Percentiles rank a stretch among this genome's conserved stretches.
phyloP scores from a whole-genome alignment of 1,140 invertebrate genomes.

The Drosophila parvula region DNA sequence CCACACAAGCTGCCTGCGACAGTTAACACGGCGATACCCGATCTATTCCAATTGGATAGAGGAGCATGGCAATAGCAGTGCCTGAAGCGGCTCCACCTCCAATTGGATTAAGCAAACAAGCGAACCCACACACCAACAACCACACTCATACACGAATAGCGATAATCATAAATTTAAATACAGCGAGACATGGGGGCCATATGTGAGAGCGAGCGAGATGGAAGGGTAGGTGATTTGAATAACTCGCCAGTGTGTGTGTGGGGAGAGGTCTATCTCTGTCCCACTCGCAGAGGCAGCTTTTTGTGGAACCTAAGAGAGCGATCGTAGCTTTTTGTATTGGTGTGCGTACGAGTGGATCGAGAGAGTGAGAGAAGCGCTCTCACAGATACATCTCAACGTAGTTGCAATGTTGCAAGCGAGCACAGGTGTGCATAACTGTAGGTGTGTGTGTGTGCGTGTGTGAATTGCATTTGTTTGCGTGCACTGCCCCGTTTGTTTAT shows the following conservation, averaged over 20 bases:
- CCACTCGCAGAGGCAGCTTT: constrained; percentile 33
- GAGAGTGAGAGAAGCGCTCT: background rate
- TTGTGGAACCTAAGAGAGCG: constrained; percentile 79
- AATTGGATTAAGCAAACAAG: constrained; percentile 71
- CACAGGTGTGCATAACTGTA: constrained; percentile 27
- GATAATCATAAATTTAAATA: constrained; percentile 81
- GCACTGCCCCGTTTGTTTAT: constrained; percentile 78
- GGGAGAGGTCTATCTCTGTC: constrained; percentile 44
- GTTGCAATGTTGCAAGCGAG: constrained; percentile 62
- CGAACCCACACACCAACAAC: constrained; percentile 19
- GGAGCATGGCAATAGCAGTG: constrained; percentile 54
- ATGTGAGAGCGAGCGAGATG: constrained; percentile 38
- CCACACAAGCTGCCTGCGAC: constrained; percentile 38
- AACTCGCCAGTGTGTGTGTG: constrained; percentile 49
- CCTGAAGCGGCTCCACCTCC: constrained; percentile 62
- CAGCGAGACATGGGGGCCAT: constrained; percentile 8
- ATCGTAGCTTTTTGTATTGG: constrained; percentile 33
- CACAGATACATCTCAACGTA: constrained; percentile 12
- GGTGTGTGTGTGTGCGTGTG: constrained; percentile 23
- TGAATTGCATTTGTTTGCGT: constrained; percentile 51
- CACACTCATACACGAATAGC: constrained; percentile 16
- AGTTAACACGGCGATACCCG: constrained; percentile 51
- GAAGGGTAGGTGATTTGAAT: constrained; percentile 65
- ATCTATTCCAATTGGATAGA: constrained; percentile 44
- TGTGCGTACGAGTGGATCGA: constrained; percentile 28